Evolutionary conservation across 2,888 invertebrate species (phyloP).

Genomic region (Penaeus monodon): DNA sequence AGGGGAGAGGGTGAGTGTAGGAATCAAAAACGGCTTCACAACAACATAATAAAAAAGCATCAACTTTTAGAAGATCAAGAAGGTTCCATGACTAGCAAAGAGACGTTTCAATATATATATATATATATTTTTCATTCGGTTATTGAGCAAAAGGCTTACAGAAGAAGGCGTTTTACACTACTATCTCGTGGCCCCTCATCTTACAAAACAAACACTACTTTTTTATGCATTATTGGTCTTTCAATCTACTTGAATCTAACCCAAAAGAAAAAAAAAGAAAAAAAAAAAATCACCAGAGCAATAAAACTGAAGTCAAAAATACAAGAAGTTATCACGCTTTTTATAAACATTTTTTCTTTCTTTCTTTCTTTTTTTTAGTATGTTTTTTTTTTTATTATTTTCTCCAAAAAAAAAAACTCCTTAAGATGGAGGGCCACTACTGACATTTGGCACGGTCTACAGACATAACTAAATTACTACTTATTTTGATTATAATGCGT

Average conservation of each 20-base stretch:
- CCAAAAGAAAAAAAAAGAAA: too few relatives aligned
- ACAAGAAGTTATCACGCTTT: too few relatives aligned
- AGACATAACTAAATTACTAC: constrained; percentile 53
- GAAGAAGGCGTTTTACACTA: constrained; percentile 39
- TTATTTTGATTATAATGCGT: constrained; percentile 61
- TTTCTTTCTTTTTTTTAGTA: too few relatives aligned
- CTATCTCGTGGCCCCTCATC: constrained; percentile 11
- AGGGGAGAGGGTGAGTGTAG: neutral
- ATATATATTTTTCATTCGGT: constrained; percentile 1
- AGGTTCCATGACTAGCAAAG: constrained; percentile 3
- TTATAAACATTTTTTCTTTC: too few relatives aligned
- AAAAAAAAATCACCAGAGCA: too few relatives aligned
- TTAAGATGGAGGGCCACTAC: constrained; percentile 26
- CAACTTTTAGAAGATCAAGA: constrained; percentile 1
- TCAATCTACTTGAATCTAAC: too few relatives aligned
- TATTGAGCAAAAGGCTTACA: constrained; percentile 54
- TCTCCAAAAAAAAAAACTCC: too few relatives aligned
- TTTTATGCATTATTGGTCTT: too few relatives aligned
- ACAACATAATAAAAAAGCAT: neutral
- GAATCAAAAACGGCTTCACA: neutral
- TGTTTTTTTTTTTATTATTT: too few relatives aligned
- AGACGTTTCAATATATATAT: constrained; percentile 54
- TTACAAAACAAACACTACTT: too few relatives aligned
- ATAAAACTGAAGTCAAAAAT: too few relatives aligned
- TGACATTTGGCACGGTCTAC: constrained; percentile 56